Evolutionary conservation across 2,797 vertebrate species (phyloP).

Genomic region (Enteromius paludinosus): DNA sequence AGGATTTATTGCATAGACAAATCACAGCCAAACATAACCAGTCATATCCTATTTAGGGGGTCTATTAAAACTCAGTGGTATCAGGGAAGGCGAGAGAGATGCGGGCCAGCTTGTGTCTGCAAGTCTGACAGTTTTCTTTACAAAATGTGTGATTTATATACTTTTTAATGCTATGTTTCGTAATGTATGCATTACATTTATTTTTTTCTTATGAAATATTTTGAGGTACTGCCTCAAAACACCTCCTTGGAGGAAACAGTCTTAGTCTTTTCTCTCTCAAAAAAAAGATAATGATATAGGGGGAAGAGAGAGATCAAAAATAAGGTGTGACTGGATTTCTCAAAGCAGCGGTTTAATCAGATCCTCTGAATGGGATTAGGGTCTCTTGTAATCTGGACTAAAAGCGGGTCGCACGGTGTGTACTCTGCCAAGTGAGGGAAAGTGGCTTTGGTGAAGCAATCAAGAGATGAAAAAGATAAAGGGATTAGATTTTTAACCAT

Average conservation of each 20-base stretch:
- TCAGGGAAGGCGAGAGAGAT: not conserved
- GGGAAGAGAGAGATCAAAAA: slow-evolving; percentile 18
- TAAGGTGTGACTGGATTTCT: slow-evolving; percentile 32
- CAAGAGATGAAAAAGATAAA: slow-evolving; percentile 74
- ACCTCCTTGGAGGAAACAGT: not conserved
- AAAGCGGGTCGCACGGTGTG: slow-evolving; percentile 54
- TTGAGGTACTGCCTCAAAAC: not conserved
- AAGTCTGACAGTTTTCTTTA: not conserved
- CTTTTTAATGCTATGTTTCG: not conserved
- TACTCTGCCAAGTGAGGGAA: slow-evolving; percentile 43
- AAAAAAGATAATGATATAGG: slow-evolving; percentile 7
- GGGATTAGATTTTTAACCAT: slow-evolving; percentile 68
- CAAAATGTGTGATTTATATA: not conserved
- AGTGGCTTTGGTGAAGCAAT: slow-evolving; percentile 62
- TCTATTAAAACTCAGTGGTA: not conserved
- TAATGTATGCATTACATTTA: not conserved
- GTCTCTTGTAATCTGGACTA: slow-evolving; percentile 58
- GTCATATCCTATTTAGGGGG: not conserved
- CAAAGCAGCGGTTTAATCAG: slow-evolving; percentile 55
- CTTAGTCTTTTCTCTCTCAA: not conserved
- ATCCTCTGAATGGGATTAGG: slow-evolving; percentile 60
- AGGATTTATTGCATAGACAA: not conserved
- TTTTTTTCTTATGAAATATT: not conserved
- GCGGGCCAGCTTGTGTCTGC: not conserved
- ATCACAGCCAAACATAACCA: not conserved